A percentile compares a stretch with the other conserved stretches of the same genome.
These are phyloP conservation scores for Argyresthia goedartella DNA, from an alignment of 2,888 invertebrate species.

Conservation along the genomic window DNA sequence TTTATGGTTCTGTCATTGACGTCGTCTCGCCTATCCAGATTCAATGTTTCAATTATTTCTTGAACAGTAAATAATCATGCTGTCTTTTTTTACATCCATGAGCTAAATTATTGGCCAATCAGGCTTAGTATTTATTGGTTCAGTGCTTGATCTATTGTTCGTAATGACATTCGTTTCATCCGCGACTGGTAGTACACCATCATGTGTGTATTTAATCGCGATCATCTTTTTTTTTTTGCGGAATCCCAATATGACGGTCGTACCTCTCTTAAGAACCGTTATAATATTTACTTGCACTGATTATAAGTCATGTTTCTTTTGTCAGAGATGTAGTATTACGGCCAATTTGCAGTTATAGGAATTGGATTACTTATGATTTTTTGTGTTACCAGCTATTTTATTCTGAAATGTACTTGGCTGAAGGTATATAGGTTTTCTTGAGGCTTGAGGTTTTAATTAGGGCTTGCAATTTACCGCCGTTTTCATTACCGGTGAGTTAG, in stretches of 20 bases:
- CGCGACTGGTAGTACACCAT: no score
- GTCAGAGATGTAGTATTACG: constrained; percentile 15
- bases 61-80: neutral
- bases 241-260: neutral
- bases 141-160: no score
- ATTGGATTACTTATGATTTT: constrained; percentile 29
- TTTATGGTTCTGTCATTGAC: neutral
- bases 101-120: no score
- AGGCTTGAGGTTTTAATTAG: no score
- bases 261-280: constrained; percentile 26
- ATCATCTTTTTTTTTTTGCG: no score
- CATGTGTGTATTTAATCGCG: no score
- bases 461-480: no score
- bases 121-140: no score
- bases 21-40: neutral
- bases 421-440: no score
- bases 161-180: no score
- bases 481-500: no score
- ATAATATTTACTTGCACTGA: constrained; percentile 21
- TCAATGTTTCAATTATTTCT: neutral
- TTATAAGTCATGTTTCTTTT: constrained; percentile 31
- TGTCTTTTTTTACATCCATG: neutral
- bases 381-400: constrained; percentile 20
- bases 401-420: no score
- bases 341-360: constrained; percentile 34